Percentiles rank a stretch among this genome's conserved stretches.
Evolutionary conservation across 2,888 invertebrate species (phyloP).

Genomic region (Timema cristinae): DNA sequence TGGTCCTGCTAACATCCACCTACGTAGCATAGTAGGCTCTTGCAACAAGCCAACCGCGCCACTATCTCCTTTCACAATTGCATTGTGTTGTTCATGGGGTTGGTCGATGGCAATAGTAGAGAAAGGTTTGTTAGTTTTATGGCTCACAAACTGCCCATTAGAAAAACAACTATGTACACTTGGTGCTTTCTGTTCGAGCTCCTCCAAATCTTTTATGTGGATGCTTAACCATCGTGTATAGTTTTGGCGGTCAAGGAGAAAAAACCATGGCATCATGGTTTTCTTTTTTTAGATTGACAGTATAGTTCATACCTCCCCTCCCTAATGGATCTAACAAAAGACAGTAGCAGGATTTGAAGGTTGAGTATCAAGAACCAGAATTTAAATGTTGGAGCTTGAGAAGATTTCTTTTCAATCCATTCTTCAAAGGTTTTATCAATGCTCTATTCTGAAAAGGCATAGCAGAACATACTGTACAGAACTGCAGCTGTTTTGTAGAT

Average conservation of each 20-base stretch:
- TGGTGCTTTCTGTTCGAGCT: constrained; percentile 21
- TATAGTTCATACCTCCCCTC: not conserved
- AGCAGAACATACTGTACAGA: not conserved
- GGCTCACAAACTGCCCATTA: constrained; percentile 31
- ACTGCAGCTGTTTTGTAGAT: constrained; percentile 30
- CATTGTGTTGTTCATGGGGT: constrained; percentile 36
- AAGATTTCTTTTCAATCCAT: not conserved
- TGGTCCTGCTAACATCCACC: constrained; percentile 30
- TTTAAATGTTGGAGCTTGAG: not conserved
- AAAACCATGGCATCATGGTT: not conserved
- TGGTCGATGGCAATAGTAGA: constrained; percentile 36
- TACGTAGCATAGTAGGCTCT: constrained; percentile 31
- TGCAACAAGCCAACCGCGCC: constrained; percentile 33
- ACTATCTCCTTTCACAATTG: constrained; percentile 33
- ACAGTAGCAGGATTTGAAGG: not conserved
- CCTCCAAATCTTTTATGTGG: constrained; percentile 22
- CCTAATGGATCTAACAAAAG: not conserved
- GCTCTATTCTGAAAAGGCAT: not conserved
- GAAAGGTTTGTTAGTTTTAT: constrained; percentile 32
- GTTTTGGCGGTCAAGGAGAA: constrained; percentile 11
- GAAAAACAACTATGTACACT: constrained; percentile 16
- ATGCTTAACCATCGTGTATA: constrained; percentile 21
- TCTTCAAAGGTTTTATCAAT: not conserved
- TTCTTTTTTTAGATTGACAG: not conserved
- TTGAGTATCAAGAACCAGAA: not conserved